phyloP scores from a whole-genome alignment of 2,888 invertebrate species.

The Chrysomela aeneicollis region DNA sequence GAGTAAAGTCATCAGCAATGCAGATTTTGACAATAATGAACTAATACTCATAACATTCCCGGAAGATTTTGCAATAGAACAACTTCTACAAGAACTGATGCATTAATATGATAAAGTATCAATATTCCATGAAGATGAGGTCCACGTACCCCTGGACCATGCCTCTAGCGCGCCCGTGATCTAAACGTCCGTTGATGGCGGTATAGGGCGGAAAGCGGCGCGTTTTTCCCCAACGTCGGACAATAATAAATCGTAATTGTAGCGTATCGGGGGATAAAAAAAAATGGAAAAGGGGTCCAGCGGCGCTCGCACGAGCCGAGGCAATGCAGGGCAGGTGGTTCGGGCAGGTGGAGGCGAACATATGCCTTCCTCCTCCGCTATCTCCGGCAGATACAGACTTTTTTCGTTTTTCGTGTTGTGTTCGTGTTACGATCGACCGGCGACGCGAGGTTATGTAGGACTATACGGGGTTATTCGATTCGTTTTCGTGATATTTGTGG shows the following conservation, averaged over 20 bases:
- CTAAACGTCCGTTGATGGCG: neutral
- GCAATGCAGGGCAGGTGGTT: slow-evolving; percentile 55
- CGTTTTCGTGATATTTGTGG: too few species aligned
- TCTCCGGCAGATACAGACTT: slow-evolving; percentile 42
- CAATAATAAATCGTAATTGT: slow-evolving; percentile 38
- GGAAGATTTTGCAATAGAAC: too few species aligned
- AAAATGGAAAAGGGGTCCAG: slow-evolving; percentile 28
- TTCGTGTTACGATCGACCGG: neutral
- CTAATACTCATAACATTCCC: too few species aligned
- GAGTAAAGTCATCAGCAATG: too few species aligned
- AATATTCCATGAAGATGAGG: too few species aligned
- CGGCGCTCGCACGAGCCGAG: slow-evolving; percentile 49
- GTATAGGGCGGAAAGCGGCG: neutral
- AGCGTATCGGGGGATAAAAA: slow-evolving; percentile 32
- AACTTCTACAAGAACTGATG: too few species aligned
- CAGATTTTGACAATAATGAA: too few species aligned
- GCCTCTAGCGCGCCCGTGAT: too few species aligned
- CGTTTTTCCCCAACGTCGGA: slow-evolving; percentile 1
- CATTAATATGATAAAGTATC: too few species aligned
- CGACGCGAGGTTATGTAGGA: neutral
- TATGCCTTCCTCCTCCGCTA: slow-evolving; percentile 48
- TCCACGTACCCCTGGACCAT: too few species aligned
- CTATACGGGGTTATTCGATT: neutral
- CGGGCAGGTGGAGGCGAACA: slow-evolving; percentile 56
- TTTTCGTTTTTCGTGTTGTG: too few species aligned